phyloP scores from a whole-genome alignment of 2,113 vertebrate genomes.

The Leuciscus idus region DNA sequence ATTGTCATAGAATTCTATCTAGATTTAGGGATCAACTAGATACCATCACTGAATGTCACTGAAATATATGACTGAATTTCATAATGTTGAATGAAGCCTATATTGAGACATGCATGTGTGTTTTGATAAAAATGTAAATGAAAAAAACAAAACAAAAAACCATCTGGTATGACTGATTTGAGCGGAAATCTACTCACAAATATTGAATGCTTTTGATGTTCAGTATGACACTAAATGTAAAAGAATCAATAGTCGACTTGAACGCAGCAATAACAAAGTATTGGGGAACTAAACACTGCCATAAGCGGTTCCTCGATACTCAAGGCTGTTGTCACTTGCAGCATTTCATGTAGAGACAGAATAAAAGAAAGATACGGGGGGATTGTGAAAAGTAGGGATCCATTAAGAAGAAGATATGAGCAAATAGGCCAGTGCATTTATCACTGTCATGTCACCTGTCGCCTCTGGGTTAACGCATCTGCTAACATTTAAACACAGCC shows the following conservation, averaged over 20 bases:
- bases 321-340: conserved; percentile 15
- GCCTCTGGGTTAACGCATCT: conserved; percentile 20
- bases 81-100: not conserved
- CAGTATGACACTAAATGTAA: conserved; percentile 12
- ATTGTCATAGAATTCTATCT: not conserved
- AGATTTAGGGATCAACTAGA: not conserved
- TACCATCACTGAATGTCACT: not conserved
- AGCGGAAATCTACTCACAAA: not conserved
- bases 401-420: conserved; percentile 34
- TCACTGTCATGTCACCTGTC: conserved; percentile 42
- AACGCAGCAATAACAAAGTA: not conserved
- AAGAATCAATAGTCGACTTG: conserved; percentile 3
- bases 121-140: not conserved
- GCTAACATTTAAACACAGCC: conserved; percentile 21
- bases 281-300: conserved; percentile 7
- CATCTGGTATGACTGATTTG: not conserved
- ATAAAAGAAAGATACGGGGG: conserved; percentile 26
- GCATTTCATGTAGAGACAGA: conserved; percentile 36
- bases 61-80: not conserved
- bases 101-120: not conserved
- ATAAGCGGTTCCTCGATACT: not conserved
- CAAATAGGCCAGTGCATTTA: conserved; percentile 40
- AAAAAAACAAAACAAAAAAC: not conserved
- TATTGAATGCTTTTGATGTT: not conserved
- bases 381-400: conserved; percentile 13